Base-by-base conservation (phyloP, 2,113 vertebrate species). In the Speoplatyrhinus poulsoni region DNA sequence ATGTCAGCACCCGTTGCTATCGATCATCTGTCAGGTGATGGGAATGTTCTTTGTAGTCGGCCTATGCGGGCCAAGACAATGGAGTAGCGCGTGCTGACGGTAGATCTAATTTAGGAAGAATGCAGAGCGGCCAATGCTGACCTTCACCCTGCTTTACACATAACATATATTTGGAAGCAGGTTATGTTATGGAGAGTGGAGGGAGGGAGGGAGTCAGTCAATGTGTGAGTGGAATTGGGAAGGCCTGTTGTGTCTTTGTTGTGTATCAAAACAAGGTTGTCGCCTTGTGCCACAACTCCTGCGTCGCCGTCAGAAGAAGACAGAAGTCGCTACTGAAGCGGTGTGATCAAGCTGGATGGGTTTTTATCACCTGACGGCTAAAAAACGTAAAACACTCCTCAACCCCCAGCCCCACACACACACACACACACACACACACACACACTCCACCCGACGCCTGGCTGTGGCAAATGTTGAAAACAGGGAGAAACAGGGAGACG, bases 231-330 rank as follows among this genome's bases (percentile, higher is more conserved):
- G 11, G 10, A 33, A 6, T 11, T 46, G 15, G 57, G 47, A 66
- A 15, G 54, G n/a, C n/a, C n/a, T 56, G 11, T 49, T 26, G 61
- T 53, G 60, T 68, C 75, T 77, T 70, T 91, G 84, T 88, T 88
- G 75, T 88, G 68, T 77, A 32, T 88, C 36, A 81, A 87, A 91
- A 92, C 79, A 78, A 5, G 75, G 70, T 62, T 26, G 16, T 72
- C 53, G 52, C 73, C 62, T 58, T 17, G 58, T 67, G 26, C 65
- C 33, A 11, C 62, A 74, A 59, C 68, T 73, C 76, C 74, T 2
- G 13, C 41, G 55, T 81, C 60, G 65, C 76, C 85, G 75, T 67
- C 33, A 13, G n/a, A 26, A 26, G 19, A 2, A 26, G 2, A 47
- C 55, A 63, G 50, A 15, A 72, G 78, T 87, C 75, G 1, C 82